Evolutionary conservation across 2,888 invertebrate species (phyloP).

Genomic region (Nesidiocoris tenuis): DNA sequence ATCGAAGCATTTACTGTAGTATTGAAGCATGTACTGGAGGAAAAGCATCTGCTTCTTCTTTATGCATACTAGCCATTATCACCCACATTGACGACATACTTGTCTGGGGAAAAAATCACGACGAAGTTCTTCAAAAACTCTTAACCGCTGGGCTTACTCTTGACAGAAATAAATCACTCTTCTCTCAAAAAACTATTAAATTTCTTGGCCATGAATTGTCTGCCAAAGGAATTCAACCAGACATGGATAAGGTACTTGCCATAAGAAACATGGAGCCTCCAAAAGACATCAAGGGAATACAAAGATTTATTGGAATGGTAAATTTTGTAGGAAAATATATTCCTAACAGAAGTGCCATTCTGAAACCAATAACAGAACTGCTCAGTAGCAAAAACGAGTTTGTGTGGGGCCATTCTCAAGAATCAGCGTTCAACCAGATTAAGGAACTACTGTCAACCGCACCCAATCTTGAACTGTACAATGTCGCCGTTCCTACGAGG

Average conservation of each 20-base stretch:
- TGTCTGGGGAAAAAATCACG: slow-evolving; percentile 44
- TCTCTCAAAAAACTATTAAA: slow-evolving; percentile 48
- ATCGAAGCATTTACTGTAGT: too few relatives aligned
- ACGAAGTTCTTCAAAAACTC: slow-evolving; percentile 40
- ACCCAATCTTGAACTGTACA: background rate
- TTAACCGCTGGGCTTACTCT: slow-evolving; percentile 45
- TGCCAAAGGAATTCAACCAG: slow-evolving; percentile 41
- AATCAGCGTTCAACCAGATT: slow-evolving; percentile 18
- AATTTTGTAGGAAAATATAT: slow-evolving; percentile 41
- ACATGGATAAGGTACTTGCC: slow-evolving; percentile 42
- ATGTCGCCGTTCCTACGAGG: background rate
- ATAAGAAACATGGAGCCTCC: slow-evolving; percentile 38
- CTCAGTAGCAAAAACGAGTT: slow-evolving; percentile 36
- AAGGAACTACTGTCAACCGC: background rate
- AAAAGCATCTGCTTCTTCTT: too few relatives aligned
- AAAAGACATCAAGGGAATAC: slow-evolving; percentile 23
- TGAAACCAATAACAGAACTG: slow-evolving; percentile 24
- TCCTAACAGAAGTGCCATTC: slow-evolving; percentile 33
- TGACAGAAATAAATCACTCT: slow-evolving; percentile 48
- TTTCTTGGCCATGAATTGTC: slow-evolving; percentile 49
- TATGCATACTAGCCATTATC: too few relatives aligned
- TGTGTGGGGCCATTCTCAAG: slow-evolving; percentile 15
- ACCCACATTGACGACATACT: slow-evolving; percentile 51
- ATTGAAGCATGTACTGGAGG: too few relatives aligned
- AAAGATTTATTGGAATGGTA: slow-evolving; percentile 40